Base-by-base conservation (phyloP, 2,888 invertebrate species). In the Phyllotreta cruciferae region DNA sequence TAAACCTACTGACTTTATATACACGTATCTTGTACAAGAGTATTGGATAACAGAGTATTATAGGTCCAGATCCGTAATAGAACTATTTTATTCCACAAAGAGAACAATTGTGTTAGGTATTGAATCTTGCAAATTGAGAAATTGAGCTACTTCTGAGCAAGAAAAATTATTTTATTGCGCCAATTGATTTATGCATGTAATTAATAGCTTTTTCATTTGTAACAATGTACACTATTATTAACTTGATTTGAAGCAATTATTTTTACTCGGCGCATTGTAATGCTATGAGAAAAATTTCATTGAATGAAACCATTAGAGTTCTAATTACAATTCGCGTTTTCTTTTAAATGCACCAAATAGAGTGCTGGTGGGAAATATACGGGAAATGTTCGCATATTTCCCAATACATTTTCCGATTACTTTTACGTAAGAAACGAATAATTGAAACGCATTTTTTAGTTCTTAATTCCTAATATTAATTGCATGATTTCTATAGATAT, bases 191-290 rank as follows among this genome's bases (percentile, higher is more conserved):
- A 24, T 24, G 24, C 24, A 3, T 24, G 6, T 13, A 47, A 47
- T 47, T 47, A 8, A 4, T 10, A 24, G 8, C 34, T 14, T 47
- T 47, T 34, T 7, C 47, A 47, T 47, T 14, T 14, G 34, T 34
- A 47, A 47, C 47, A 47, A 47, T 47, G 47, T 47, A 47, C 1
- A n/a, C 47, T 47, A 47, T 47, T 47, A 47, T 47, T 47, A 47
- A 14, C 34, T 3, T 6, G 34, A 47, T 47, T 7, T 8, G 13
- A 24, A 47, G 9, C 34, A 47, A 47, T 14, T 47, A 47, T 13
- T 44, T 13, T 47, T 47, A 14, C 6, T 9, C 34, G 9, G 10
- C 6, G 44, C 9, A 47, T 47, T 47, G 47, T 47, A 47, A 9
- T 47, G 24, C 34, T 5, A n/a, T 47, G 47, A 47, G 47, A 47